A percentile compares a stretch with the other conserved stretches of the same genome.
These are phyloP conservation scores for Halichoeres trimaculatus DNA, from an alignment of 2,113 vertebrate species.

Conservation along the genomic window DNA sequence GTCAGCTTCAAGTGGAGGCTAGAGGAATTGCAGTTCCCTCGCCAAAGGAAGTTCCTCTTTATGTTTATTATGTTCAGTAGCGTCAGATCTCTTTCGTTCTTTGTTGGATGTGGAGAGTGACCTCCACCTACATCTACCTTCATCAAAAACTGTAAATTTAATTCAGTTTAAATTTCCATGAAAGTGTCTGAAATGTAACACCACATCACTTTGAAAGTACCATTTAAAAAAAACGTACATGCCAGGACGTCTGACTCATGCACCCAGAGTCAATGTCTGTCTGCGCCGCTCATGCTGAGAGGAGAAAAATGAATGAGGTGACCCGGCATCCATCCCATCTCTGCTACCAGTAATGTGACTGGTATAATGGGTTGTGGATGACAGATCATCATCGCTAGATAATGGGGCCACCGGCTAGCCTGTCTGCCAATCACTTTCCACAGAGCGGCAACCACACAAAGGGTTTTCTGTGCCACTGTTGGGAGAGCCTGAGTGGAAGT, in stretches of 20 bases:
- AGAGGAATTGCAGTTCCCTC: too few species aligned
- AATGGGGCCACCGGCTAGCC: slow-evolving; percentile 54
- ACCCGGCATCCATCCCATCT: slow-evolving; percentile 17
- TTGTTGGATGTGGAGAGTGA: too few species aligned
- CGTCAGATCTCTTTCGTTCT: too few species aligned
- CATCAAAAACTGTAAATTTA: neutral
- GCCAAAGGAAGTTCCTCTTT: too few species aligned
- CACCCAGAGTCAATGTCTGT: slow-evolving; percentile 7
- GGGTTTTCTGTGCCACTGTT: slow-evolving; percentile 16
- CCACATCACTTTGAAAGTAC: neutral
- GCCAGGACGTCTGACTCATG: slow-evolving; percentile 16
- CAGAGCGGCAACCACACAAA: slow-evolving; percentile 43
- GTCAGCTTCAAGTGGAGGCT: too few species aligned
- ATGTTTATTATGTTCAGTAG: too few species aligned
- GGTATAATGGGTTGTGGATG: slow-evolving; percentile 56
- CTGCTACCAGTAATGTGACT: slow-evolving; percentile 37
- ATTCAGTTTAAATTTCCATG: neutral
- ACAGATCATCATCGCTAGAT: slow-evolving; percentile 59
- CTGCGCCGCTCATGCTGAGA: slow-evolving; percentile 20
- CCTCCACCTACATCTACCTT: too few species aligned
- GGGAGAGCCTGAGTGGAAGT: slow-evolving; percentile 54
- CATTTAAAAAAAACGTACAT: slow-evolving; percentile 6
- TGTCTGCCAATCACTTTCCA: slow-evolving; percentile 55
- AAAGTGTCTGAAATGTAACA: neutral
- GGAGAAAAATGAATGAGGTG: slow-evolving; percentile 31